A percentile compares a stretch with the other conserved stretches of the same genome.
Conservation (phyloP, 2,113 vertebrate species). For the Tragelaphus scriptus region DNA sequence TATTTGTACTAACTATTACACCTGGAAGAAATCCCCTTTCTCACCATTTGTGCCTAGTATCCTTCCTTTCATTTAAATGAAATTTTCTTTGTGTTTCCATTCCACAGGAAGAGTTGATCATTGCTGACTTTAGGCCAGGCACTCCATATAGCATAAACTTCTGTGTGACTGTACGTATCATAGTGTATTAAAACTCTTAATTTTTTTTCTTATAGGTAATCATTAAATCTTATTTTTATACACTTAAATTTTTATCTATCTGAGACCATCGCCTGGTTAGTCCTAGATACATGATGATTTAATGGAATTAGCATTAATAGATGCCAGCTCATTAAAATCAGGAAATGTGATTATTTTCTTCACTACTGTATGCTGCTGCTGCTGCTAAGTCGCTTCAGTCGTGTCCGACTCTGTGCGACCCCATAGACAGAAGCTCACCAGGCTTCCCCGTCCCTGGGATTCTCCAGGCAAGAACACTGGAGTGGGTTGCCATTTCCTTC, state of each 20-base stretch:
- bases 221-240: neutral
- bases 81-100: neutral
- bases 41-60: neutral
- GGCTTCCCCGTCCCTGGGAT: too few relatives aligned
- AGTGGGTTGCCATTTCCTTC: too few relatives aligned
- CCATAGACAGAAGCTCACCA: too few relatives aligned
- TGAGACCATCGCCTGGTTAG: neutral
- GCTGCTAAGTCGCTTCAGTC: too few relatives aligned
- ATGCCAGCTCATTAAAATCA: neutral
- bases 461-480: too few relatives aligned
- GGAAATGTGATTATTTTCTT: neutral
- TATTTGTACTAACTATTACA: neutral
- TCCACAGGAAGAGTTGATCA: neutral
- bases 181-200: neutral
- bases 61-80: neutral
- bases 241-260: neutral
- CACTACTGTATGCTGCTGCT: neutral
- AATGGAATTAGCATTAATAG: neutral
- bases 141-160: neutral
- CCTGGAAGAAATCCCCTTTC: neutral
- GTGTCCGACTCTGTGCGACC: too few relatives aligned
- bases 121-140: neutral
- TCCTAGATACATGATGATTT: neutral
- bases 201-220: neutral
- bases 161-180: neutral